Evolutionary conservation across 2,113 vertebrate species (phyloP).

Genomic region (Tauraco erythrolophus): DNA sequence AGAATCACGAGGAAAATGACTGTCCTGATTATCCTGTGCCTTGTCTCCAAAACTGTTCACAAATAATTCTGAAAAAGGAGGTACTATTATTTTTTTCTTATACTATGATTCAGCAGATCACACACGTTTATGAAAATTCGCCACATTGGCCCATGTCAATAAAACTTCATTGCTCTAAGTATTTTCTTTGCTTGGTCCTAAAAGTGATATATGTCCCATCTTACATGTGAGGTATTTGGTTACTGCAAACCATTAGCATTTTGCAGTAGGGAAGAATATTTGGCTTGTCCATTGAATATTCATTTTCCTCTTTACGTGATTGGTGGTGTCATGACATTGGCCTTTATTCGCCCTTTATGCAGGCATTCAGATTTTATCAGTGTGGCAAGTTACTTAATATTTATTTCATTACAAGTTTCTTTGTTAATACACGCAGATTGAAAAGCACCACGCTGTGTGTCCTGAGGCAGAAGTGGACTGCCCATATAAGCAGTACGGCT

Average conservation of each 20-base stretch:
- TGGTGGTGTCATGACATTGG: background rate
- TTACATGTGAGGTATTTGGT: background rate
- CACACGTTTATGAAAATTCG: background rate
- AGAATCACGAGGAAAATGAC: constrained; percentile 81
- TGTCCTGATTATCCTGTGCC: constrained; percentile 83
- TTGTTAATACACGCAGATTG: constrained; percentile 70
- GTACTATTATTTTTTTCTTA: constrained; percentile 55
- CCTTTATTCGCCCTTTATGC: background rate
- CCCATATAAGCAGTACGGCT: constrained; percentile 84
- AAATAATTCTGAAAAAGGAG: constrained; percentile 80
- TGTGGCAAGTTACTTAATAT: background rate
- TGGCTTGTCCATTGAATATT: background rate
- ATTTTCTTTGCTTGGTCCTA: background rate
- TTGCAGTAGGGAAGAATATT: background rate
- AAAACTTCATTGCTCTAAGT: background rate
- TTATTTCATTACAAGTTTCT: background rate
- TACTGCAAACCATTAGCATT: background rate
- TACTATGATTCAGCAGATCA: background rate
- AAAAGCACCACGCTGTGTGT: constrained; percentile 77
- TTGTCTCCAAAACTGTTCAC: constrained; percentile 83
- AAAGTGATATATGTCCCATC: background rate
- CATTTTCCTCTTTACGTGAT: background rate
- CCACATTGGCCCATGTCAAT: background rate
- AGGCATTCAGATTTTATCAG: background rate
- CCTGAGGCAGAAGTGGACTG: constrained; percentile 84